Percentiles rank a stretch among this genome's conserved stretches.
Evolutionary conservation across 2,888 invertebrate genomes (phyloP).

Genomic region (Abrostola triplasia): DNA sequence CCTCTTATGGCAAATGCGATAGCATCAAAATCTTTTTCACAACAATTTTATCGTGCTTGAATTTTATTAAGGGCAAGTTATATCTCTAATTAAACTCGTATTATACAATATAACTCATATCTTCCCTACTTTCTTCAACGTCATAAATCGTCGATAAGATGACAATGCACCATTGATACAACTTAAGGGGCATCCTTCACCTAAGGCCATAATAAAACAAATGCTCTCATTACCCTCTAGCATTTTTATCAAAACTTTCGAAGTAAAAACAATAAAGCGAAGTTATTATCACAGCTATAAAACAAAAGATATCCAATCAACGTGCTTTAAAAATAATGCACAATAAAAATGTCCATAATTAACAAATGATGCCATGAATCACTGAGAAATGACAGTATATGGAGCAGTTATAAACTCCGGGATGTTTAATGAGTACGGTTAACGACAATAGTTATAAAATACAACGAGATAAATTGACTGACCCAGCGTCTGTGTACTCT

Average conservation of each 20-base stretch:
- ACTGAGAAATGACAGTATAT: slow-evolving; percentile 35
- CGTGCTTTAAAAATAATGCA: slow-evolving; percentile 35
- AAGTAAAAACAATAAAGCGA: slow-evolving; percentile 25
- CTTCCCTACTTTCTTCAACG: background rate
- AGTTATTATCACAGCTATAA: slow-evolving; percentile 16
- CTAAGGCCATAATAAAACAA: slow-evolving; percentile 29
- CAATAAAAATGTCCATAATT: slow-evolving; percentile 46
- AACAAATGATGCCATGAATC: slow-evolving; percentile 53
- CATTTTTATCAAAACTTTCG: slow-evolving; percentile 8
- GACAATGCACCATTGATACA: background rate
- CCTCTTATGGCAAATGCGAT: background rate
- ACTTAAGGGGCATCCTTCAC: slow-evolving; percentile 1
- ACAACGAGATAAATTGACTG: slow-evolving; percentile 31
- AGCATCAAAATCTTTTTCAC: background rate
- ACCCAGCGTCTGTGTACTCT: background rate
- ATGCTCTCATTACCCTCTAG: slow-evolving; percentile 7
- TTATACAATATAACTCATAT: background rate
- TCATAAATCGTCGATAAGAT: background rate
- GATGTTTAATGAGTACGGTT: slow-evolving; percentile 44
- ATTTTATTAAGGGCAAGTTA: no score
- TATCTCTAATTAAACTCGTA: background rate
- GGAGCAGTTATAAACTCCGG: slow-evolving; percentile 28
- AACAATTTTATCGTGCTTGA: background rate
- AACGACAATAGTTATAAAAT: slow-evolving; percentile 38
- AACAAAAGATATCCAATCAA: slow-evolving; percentile 44